Percentiles rank a stretch among this genome's conserved stretches.
Conservation (phyloP, 2,113 vertebrate species). For the Daboia siamensis region DNA sequence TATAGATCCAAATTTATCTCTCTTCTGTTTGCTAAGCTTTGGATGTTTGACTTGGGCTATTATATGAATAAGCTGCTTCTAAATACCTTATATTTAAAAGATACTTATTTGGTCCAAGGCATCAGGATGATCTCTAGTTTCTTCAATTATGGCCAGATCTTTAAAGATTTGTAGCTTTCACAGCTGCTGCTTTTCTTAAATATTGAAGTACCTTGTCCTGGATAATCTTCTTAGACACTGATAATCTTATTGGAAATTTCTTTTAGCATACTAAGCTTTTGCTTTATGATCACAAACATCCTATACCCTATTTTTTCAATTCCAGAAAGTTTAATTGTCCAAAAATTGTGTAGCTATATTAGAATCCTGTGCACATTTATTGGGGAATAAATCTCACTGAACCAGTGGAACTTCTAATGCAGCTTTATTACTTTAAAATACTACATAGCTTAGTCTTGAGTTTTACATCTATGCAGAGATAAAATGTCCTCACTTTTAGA, state of each 20-base stretch:
- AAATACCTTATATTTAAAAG: neutral
- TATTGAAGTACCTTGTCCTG: neutral
- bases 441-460: neutral
- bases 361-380: neutral
- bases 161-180: slow-evolving; percentile 18
- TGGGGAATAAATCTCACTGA: neutral
- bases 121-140: slow-evolving; percentile 4
- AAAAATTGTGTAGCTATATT: neutral
- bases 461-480: neutral
- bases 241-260: slow-evolving; percentile 11
- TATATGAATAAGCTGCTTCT: neutral
- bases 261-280: slow-evolving; percentile 13
- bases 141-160: slow-evolving; percentile 9
- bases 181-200: slow-evolving; percentile 14
- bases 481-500: neutral
- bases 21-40: slow-evolving; percentile 8
- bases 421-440: neutral
- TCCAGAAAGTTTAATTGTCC: neutral
- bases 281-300: neutral
- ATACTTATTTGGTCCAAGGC: neutral
- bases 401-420: neutral
- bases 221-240: neutral
- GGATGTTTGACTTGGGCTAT: neutral
- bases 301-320: neutral
- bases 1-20: neutral